Conservation (phyloP, 37 sponge, comb jelly and placozoan genomes). For the Oscarella lobularis region DNA sequence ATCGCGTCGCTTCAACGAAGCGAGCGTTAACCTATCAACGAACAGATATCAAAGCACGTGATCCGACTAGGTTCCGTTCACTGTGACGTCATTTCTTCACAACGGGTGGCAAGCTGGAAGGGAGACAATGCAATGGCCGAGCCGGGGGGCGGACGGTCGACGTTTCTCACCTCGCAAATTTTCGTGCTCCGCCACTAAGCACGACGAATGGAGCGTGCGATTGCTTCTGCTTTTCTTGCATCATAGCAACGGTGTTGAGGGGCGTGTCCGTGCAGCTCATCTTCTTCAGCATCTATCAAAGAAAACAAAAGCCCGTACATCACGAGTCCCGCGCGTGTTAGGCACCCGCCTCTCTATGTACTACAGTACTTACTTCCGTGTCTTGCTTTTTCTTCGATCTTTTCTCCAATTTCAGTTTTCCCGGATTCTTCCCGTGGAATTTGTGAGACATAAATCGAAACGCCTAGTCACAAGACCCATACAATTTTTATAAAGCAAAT, state of each 20-base stretch:
- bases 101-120: too few species aligned
- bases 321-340: background rate
- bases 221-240: slow-evolving; percentile 60
- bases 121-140: too few species aligned
- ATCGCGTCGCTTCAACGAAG: too few species aligned
- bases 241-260: slow-evolving; percentile 66
- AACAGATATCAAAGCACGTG: too few species aligned
- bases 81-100: too few species aligned
- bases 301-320: background rate
- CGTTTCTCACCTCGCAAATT: background rate
- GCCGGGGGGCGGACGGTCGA: too few species aligned
- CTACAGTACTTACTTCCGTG: slow-evolving; percentile 30
- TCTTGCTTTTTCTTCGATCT: slow-evolving; percentile 73
- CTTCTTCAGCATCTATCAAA: slow-evolving; percentile 51
- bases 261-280: slow-evolving; percentile 84
- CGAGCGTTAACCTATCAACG: too few species aligned
- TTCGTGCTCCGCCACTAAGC: slow-evolving; percentile 51
- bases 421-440: slow-evolving; percentile 93
- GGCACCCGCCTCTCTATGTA: background rate
- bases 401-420: slow-evolving; percentile 85
- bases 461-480: slow-evolving; percentile 27
- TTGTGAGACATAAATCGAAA: slow-evolving; percentile 92
- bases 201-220: slow-evolving; percentile 73
- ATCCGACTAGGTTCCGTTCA: too few species aligned
- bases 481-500: too few species aligned